These are phyloP conservation scores for Podocnemis expansa DNA, from an alignment of 2,113 vertebrate genomes.

Conservation along the genomic window DNA sequence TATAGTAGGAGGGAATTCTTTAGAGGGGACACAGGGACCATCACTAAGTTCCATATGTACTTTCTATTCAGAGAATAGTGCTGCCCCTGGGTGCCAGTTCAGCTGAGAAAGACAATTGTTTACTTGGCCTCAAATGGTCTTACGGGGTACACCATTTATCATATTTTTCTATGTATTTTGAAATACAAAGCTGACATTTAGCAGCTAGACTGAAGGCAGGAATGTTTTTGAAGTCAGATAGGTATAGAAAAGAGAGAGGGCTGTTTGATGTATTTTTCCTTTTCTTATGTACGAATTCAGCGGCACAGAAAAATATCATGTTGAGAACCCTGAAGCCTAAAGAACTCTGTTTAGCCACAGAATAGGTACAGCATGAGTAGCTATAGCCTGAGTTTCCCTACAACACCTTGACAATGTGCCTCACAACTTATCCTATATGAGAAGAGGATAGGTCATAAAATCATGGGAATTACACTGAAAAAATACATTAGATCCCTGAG, in stretches of 20 bases:
- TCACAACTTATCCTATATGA: not conserved
- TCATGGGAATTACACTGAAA: not conserved
- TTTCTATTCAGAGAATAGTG: not conserved
- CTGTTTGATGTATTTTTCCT: not conserved
- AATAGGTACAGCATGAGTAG: not conserved
- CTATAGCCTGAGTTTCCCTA: not conserved
- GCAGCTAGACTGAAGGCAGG: not conserved
- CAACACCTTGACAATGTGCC: not conserved
- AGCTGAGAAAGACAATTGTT: not conserved
- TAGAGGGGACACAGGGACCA: conserved; percentile 67
- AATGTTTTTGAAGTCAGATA: not conserved
- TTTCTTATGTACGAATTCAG: not conserved
- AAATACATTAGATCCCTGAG: not conserved
- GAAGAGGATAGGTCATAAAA: not conserved
- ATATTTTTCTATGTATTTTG: not conserved
- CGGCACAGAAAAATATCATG: not conserved
- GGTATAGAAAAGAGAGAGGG: not conserved
- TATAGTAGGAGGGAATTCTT: conserved; percentile 80
- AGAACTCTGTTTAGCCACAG: not conserved
- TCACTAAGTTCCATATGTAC: not conserved
- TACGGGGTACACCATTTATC: not conserved
- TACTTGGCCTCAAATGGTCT: not conserved
- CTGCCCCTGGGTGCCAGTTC: conserved; percentile 41
- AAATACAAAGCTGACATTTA: not conserved
- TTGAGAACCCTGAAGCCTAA: conserved; percentile 58